A percentile compares a stretch with the other conserved stretches of the same genome.
These are phyloP conservation scores for Stegastes partitus DNA, from an alignment of 2,113 vertebrate species.

Conservation along the genomic window DNA sequence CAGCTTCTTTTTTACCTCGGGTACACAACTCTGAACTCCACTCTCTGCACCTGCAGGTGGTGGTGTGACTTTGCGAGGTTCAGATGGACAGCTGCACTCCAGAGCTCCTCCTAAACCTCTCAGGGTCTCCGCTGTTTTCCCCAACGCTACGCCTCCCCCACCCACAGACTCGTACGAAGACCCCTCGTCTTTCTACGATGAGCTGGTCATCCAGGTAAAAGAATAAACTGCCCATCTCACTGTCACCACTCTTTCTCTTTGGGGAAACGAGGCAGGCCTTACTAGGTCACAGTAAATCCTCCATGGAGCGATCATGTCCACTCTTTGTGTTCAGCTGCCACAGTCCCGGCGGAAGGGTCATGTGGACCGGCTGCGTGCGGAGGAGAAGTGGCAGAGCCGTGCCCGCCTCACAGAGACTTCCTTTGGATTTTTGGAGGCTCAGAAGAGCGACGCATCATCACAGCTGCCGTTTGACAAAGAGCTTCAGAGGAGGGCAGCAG, in stretches of 20 bases:
- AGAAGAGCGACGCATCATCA: conserved; percentile 41
- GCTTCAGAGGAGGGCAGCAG: conserved; percentile 40
- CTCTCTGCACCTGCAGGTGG: conserved; percentile 52
- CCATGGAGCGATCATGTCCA: not conserved
- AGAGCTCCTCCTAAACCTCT: conserved; percentile 89
- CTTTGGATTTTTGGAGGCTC: conserved; percentile 86
- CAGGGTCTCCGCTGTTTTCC: conserved; percentile 82
- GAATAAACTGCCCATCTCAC: not conserved
- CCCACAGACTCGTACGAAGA: conserved; percentile 46
- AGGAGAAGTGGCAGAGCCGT: conserved; percentile 87
- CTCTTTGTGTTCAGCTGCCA: conserved; percentile 66
- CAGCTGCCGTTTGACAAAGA: conserved; percentile 42
- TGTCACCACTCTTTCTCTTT: not conserved
- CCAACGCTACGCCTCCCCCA: conserved; percentile 59
- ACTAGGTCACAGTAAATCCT: not conserved
- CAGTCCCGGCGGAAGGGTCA: conserved; percentile 71
- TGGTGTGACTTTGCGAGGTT: conserved; percentile 82
- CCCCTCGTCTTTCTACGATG: conserved; percentile 83
- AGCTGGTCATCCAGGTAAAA: conserved; percentile 83
- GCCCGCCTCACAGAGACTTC: conserved; percentile 87
- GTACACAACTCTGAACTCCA: not conserved
- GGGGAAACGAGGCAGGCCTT: not conserved
- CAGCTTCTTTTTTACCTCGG: not conserved
- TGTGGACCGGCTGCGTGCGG: conserved; percentile 82
- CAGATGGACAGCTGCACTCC: conserved; percentile 89